phyloP scores from a whole-genome alignment of 2,113 vertebrate species.

The Thunnus maccoyii region DNA sequence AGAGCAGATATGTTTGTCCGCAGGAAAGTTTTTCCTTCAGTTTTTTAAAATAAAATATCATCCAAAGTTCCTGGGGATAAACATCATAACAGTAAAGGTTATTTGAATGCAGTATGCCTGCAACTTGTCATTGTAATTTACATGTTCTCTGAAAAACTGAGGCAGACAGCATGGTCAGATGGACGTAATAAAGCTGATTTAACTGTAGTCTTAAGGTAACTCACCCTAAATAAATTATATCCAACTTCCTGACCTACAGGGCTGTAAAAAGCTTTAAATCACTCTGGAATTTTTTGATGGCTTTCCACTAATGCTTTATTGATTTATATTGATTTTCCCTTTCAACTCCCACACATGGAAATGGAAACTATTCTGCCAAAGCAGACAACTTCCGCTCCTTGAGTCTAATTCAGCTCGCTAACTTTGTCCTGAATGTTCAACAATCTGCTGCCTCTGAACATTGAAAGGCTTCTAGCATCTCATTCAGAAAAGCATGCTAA shows the following conservation, averaged over 20 bases:
- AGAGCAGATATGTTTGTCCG: slow-evolving; percentile 42
- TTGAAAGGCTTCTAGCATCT: slow-evolving; percentile 9
- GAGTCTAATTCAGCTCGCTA: slow-evolving; percentile 54
- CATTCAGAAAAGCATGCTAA: slow-evolving; percentile 30
- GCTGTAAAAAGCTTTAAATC: slow-evolving; percentile 71
- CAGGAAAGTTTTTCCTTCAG: slow-evolving; percentile 25
- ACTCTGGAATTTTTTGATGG: slow-evolving; percentile 72
- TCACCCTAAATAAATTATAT: slow-evolving; percentile 69
- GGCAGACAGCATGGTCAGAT: slow-evolving; percentile 60
- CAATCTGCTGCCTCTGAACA: slow-evolving; percentile 41
- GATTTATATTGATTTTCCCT: slow-evolving; percentile 79
- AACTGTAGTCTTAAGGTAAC: slow-evolving; percentile 75
- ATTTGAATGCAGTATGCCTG: slow-evolving; percentile 23
- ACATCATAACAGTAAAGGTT: slow-evolving; percentile 19
- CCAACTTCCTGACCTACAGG: slow-evolving; percentile 72
- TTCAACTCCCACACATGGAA: slow-evolving; percentile 77
- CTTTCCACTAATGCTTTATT: slow-evolving; percentile 84
- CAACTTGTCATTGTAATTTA: slow-evolving; percentile 62
- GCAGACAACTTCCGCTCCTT: slow-evolving; percentile 53
- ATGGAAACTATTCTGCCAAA: slow-evolving; percentile 79
- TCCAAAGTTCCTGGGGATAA: slow-evolving; percentile 1
- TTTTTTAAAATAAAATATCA: slow-evolving; percentile 14
- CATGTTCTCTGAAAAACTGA: slow-evolving; percentile 56
- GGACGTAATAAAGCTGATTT: slow-evolving; percentile 75
- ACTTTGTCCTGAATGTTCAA: slow-evolving; percentile 44